Percentiles rank a stretch among this genome's conserved stretches.
Conservation (phyloP, 1,140 invertebrate species). For the Coelopa frigida region DNA sequence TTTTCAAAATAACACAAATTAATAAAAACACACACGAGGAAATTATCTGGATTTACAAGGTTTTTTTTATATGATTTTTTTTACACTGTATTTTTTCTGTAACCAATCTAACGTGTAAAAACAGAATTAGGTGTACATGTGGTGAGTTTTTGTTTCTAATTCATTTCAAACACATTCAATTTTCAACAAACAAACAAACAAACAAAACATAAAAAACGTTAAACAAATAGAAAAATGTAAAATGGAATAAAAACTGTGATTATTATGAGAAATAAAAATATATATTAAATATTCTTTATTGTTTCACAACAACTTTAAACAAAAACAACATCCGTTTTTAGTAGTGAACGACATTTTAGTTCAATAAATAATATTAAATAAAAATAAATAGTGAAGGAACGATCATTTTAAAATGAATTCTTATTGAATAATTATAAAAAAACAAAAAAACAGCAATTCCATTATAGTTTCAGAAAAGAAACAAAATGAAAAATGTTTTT, state of each 20-base stretch:
- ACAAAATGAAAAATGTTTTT: neutral
- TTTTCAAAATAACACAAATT: conserved; percentile 3
- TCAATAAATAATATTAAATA: too few species aligned
- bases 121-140: conserved; percentile 1
- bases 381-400: too few species aligned
- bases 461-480: neutral
- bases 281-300: conserved; percentile 1
- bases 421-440: conserved; percentile 10
- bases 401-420: too few species aligned
- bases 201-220: conserved; percentile 1
- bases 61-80: too few species aligned
- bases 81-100: too few species aligned
- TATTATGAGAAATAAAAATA: conserved; percentile 8
- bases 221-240: conserved; percentile 1
- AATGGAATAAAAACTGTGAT: conserved; percentile 8
- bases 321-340: too few species aligned
- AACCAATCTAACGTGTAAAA: too few species aligned
- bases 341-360: too few species aligned
- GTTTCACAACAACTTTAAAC: neutral
- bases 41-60: conserved; percentile 5
- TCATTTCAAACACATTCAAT: neutral
- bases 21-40: conserved; percentile 7
- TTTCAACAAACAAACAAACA: too few species aligned
- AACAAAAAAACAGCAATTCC: neutral
- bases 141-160: conserved; percentile 7